Conservation (phyloP, 2,888 invertebrate species). For the Parnassius orleans region DNA sequence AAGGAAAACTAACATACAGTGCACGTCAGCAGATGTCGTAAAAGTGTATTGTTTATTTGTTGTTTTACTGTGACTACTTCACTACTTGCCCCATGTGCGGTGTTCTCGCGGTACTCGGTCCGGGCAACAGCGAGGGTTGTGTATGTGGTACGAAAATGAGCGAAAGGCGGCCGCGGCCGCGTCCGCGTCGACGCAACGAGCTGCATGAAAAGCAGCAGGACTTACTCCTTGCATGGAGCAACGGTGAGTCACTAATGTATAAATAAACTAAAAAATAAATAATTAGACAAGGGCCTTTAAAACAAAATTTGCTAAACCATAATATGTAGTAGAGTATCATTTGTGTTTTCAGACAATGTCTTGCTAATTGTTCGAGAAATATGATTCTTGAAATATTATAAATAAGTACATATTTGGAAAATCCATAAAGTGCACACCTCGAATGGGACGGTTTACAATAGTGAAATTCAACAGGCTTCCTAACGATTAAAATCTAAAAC, state of each 20-base stretch:
- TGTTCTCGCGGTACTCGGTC: slow-evolving; percentile 7
- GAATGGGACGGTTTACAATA: too few relatives aligned
- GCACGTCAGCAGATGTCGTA: slow-evolving; percentile 60
- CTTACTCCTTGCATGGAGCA: slow-evolving; percentile 66
- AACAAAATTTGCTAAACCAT: too few relatives aligned
- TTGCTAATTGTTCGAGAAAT: too few relatives aligned
- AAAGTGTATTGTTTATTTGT: slow-evolving; percentile 41
- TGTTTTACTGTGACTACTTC: slow-evolving; percentile 37
- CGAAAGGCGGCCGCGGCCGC: slow-evolving; percentile 56
- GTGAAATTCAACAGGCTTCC: too few relatives aligned
- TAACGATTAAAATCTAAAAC: too few relatives aligned
- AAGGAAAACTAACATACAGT: slow-evolving; percentile 50
- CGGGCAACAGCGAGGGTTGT: slow-evolving; percentile 24
- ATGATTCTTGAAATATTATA: too few relatives aligned
- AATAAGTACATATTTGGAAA: too few relatives aligned
- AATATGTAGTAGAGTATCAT: too few relatives aligned
- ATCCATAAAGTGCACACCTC: too few relatives aligned
- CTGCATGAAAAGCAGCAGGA: slow-evolving; percentile 65
- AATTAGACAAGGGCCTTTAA: too few relatives aligned
- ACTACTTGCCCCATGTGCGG: slow-evolving; percentile 19
- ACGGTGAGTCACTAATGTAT: slow-evolving; percentile 55
- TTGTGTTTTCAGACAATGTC: too few relatives aligned
- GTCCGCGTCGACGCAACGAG: slow-evolving; percentile 66
- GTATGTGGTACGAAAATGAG: slow-evolving; percentile 52
- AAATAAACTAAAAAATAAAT: too few relatives aligned